Evolutionary conservation across 1,140 invertebrate species (phyloP), one percentile per base, ranked within the genome.

Genomic region (Achatina immaculata): DNA sequence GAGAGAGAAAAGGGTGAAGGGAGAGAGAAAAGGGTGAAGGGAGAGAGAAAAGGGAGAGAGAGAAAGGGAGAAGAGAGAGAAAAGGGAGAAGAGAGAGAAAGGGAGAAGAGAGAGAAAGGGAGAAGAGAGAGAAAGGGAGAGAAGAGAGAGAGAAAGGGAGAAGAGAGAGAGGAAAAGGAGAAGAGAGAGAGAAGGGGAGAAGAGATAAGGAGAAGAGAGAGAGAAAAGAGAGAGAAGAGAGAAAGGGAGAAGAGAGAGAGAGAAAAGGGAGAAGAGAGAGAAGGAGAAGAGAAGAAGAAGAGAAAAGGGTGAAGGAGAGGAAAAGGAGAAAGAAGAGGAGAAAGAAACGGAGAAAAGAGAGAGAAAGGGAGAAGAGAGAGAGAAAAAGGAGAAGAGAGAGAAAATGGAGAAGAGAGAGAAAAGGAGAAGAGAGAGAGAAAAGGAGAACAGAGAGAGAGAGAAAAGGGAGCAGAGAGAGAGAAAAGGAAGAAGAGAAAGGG

Each of bases 361-460:
- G 58, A 62, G 7, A 31, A 42, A 42, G 34, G n/a, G 40, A 4
- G 4, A 43, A 43, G 48, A 51, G 48, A 51, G 48, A n/a, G 48
- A 16, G 31, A 51, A 74, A 28, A 74, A 51, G 31, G 38, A 48
- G 43, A 48, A 51, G 34, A 51, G 36, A 21, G 48, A 51, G 48
- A 51, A 74, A n/a, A 74, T 19, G 31, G 21, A 74, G 43, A 74
- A 34, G 48, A 51, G n/a, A n/a, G 28, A 51, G 48, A 34, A 74
- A 43, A 48, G 1, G 48, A 34, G 28, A n/a, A 48, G 38, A 38
- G 24, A 74, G 43, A 16, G 38, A 38, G 24, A 48, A 6, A 31
- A 62, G 58, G 11, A 31, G 28, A 9, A 62, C 0, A 31, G 31
- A 28, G 1, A 62, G 58, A 31, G 48, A 43, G 28, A 34, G 48